Conservation (phyloP, 2,888 invertebrate species). For the Drosophila picticornis region DNA sequence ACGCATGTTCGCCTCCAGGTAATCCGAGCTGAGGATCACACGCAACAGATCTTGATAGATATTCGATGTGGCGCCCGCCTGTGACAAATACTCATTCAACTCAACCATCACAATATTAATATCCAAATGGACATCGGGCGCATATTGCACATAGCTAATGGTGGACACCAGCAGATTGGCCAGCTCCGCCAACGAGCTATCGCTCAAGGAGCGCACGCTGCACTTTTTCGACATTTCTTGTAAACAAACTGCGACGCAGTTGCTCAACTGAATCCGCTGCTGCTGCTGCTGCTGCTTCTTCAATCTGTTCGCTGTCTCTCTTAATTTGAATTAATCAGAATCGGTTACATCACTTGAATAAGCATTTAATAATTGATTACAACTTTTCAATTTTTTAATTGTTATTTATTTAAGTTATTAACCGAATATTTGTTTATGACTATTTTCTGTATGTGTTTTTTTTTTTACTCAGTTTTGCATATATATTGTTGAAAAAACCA, state of each 20-base stretch:
- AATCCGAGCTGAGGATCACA: slow-evolving; percentile 88
- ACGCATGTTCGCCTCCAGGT: slow-evolving; percentile 89
- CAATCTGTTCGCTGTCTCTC: background rate
- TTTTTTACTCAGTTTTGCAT: background rate
- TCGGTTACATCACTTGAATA: slow-evolving; percentile 64
- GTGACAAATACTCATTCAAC: slow-evolving; percentile 87
- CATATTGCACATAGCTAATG: slow-evolving; percentile 87
- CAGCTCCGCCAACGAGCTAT: slow-evolving; percentile 87
- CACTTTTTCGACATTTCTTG: slow-evolving; percentile 88
- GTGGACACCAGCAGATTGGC: slow-evolving; percentile 88
- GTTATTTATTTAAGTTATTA: background rate
- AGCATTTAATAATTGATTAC: background rate
- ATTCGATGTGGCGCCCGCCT: slow-evolving; percentile 88
- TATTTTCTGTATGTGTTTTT: background rate
- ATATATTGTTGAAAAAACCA: slow-evolving; percentile 21
- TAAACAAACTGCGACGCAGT: slow-evolving; percentile 70
- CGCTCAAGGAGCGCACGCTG: slow-evolving; percentile 87
- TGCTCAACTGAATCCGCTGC: slow-evolving; percentile 3
- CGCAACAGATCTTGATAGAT: slow-evolving; percentile 90
- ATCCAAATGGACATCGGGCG: slow-evolving; percentile 87
- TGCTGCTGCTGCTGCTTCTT: slow-evolving; percentile 8
- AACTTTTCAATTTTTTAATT: background rate
- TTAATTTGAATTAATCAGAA: background rate
- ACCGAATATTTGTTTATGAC: background rate
- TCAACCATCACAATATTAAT: slow-evolving; percentile 87